A percentile compares a stretch with the other conserved stretches of the same genome.
These are phyloP conservation scores for Girardia tigrina DNA, from an alignment of 2,888 invertebrate species.

Conservation along the genomic window DNA sequence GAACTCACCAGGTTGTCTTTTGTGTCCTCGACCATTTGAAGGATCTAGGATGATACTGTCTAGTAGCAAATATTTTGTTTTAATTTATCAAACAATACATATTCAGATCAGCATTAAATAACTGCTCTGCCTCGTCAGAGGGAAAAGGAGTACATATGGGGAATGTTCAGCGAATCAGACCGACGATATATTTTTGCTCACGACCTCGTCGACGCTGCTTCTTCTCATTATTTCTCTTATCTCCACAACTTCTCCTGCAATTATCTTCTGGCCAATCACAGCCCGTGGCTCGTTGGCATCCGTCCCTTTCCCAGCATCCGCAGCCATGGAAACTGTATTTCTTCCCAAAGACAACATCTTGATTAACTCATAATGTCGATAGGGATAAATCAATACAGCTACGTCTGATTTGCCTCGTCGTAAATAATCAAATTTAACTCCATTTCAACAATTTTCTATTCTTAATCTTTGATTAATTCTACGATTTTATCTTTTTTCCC, in stretches of 20 bases:
- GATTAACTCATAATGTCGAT: no score
- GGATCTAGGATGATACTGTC: background rate
- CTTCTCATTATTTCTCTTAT: background rate
- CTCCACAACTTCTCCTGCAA: background rate
- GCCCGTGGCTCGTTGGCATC: background rate
- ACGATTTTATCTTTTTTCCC: no score
- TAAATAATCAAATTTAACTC: background rate
- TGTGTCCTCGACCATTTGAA: conserved; percentile 11
- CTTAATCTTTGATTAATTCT: background rate
- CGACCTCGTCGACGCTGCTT: no score
- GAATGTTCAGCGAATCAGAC: background rate
- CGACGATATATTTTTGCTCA: background rate
- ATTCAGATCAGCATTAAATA: conserved; percentile 3
- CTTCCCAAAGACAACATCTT: background rate
- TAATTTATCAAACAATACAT: background rate
- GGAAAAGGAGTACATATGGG: background rate
- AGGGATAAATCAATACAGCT: background rate
- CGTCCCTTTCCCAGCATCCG: background rate
- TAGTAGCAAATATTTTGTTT: background rate
- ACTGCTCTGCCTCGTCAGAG: background rate
- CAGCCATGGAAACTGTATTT: background rate
- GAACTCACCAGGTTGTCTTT: background rate
- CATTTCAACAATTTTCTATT: background rate
- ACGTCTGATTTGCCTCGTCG: conserved; percentile 11
- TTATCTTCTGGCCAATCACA: background rate